Conservation (phyloP, 1,140 invertebrate species). For the Rhopalosiphum maidis region DNA sequence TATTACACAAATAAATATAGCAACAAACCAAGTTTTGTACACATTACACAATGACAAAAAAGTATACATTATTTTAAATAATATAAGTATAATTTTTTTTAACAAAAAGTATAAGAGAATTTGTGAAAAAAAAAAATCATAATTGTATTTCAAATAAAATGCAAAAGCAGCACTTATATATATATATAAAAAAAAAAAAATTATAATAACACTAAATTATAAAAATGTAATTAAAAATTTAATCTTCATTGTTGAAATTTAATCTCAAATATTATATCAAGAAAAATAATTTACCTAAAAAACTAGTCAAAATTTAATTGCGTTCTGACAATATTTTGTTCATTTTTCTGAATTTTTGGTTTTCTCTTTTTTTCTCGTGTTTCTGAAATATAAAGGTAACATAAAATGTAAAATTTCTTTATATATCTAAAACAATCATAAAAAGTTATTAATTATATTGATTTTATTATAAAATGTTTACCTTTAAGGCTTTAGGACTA, state of each 20-base stretch:
- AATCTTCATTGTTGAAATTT: background rate
- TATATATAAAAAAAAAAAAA: background rate
- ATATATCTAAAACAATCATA: background rate
- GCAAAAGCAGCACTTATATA: background rate
- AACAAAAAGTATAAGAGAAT: background rate
- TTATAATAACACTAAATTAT: background rate
- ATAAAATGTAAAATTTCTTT: background rate
- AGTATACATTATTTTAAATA: background rate
- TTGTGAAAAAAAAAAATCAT: background rate
- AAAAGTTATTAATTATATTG: background rate
- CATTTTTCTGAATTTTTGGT: background rate
- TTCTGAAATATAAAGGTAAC: conserved; percentile 31
- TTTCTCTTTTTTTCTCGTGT: background rate
- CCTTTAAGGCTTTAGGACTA: conserved; percentile 9
- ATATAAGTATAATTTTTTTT: conserved; percentile 1
- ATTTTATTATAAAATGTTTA: background rate
- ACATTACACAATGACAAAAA: background rate
- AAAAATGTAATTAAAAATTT: background rate
- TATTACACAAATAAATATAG: background rate
- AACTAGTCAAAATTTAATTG: background rate
- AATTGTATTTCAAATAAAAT: background rate
- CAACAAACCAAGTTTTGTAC: conserved; percentile 16
- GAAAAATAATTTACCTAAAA: background rate
- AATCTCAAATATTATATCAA: background rate
- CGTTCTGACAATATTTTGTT: conserved; percentile 23